phyloP scores from a whole-genome alignment of 1,140 invertebrate species.

The Drosophila kepulauana region DNA sequence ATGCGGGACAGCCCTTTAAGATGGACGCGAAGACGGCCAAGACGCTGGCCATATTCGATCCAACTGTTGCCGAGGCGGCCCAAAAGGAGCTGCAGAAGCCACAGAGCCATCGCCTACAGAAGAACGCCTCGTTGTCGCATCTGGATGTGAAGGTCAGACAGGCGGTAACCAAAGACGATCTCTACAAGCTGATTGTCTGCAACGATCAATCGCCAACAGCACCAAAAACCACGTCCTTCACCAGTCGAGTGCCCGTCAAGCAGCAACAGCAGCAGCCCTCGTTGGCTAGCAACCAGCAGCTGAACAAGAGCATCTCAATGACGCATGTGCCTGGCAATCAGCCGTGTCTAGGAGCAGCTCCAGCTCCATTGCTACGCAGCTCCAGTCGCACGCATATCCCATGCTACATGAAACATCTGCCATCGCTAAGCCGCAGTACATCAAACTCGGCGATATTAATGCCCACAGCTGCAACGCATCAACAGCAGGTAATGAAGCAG shows the following conservation, averaged over 20 bases:
- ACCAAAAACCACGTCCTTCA: constrained; percentile 32
- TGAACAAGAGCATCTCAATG: constrained; percentile 81
- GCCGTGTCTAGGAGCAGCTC: neutral
- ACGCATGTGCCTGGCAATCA: constrained; percentile 65
- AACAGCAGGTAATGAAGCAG: neutral
- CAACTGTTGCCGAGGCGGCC: constrained; percentile 72
- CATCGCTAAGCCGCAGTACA: constrained; percentile 76
- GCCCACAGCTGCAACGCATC: constrained; percentile 16
- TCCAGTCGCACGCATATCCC: constrained; percentile 80
- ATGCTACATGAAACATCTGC: constrained; percentile 82
- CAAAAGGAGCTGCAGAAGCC: constrained; percentile 78
- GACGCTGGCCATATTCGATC: constrained; percentile 80
- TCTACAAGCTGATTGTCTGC: constrained; percentile 83
- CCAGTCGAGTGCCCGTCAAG: constrained; percentile 74
- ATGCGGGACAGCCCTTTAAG: constrained; percentile 73
- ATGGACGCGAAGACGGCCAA: constrained; percentile 82
- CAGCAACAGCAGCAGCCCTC: constrained; percentile 39
- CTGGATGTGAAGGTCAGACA: constrained; percentile 79
- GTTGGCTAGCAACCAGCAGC: constrained; percentile 31
- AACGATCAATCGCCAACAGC: constrained; percentile 66
- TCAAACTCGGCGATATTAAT: constrained; percentile 80
- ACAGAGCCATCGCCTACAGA: constrained; percentile 73
- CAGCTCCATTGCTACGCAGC: constrained; percentile 55
- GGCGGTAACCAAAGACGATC: constrained; percentile 83
- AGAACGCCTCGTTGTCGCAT: constrained; percentile 81